A percentile compares a stretch with the other conserved stretches of the same genome.
These are phyloP conservation scores for Apistogramma diplotaenia DNA, from an alignment of 2,113 vertebrate genomes.

Conservation along the genomic window DNA sequence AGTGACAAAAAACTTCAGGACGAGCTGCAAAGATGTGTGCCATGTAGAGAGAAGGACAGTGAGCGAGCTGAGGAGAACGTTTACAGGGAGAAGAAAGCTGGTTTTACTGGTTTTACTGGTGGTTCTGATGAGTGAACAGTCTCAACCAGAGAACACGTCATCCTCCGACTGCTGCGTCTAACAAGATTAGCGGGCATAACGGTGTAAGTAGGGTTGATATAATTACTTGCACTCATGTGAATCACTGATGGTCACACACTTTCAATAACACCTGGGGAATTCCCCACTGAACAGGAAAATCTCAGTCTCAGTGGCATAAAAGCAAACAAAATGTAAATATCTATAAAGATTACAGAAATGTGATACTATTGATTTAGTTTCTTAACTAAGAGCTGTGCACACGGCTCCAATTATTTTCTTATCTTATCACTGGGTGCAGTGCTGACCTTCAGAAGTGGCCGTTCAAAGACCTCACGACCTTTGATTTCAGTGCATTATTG, in stretches of 20 bases:
- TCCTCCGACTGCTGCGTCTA: slow-evolving; percentile 40
- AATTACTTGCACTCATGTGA: slow-evolving; percentile 46
- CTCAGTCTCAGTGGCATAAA: neutral
- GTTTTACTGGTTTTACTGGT: neutral
- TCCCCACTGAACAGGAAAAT: slow-evolving; percentile 18
- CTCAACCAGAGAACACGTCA: slow-evolving; percentile 4
- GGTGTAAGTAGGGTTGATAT: slow-evolving; percentile 14
- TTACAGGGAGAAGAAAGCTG: neutral
- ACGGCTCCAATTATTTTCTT: neutral
- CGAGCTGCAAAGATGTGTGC: neutral
- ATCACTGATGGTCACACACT: slow-evolving; percentile 32
- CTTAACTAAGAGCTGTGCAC: neutral
- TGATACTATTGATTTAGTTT: neutral
- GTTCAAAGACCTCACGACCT: neutral
- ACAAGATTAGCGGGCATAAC: slow-evolving; percentile 41
- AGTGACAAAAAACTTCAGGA: neutral
- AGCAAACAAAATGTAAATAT: neutral
- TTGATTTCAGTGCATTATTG: neutral
- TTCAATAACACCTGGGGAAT: slow-evolving; percentile 45
- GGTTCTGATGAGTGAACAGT: neutral
- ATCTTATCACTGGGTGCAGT: neutral
- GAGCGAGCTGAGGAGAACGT: neutral
- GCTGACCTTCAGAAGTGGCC: neutral
- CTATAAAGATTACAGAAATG: neutral
- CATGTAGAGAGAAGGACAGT: neutral